Percentiles rank a stretch among this genome's conserved stretches.
Conservation (phyloP, 2,113 vertebrate genomes). For the Brevimyrus niger region DNA sequence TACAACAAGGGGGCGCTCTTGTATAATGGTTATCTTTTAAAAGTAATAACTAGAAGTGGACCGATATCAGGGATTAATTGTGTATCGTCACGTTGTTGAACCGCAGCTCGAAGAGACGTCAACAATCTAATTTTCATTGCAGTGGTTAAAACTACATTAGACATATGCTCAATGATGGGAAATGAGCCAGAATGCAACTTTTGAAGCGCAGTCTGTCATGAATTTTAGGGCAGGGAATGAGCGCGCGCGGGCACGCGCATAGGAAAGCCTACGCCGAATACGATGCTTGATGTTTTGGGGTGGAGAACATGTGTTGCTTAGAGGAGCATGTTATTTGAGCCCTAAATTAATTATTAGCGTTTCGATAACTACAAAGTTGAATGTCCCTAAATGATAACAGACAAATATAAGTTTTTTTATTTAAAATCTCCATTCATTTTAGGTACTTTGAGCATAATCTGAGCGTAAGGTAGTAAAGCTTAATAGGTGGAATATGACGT, state of each 20-base stretch:
- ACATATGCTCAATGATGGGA: not conserved
- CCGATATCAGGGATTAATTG: not conserved
- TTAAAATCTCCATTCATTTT: not conserved
- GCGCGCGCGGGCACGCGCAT: not conserved
- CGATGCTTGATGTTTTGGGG: not conserved
- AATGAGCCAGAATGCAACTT: not conserved
- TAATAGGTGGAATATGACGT: not conserved
- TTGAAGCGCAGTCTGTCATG: not conserved
- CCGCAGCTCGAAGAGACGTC: not conserved
- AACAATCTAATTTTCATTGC: not conserved
- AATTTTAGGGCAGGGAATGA: not conserved
- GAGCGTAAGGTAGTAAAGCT: not conserved
- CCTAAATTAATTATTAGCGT: not conserved
- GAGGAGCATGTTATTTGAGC: not conserved
- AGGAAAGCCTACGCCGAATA: not conserved
- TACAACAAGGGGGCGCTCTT: constrained; percentile 25
- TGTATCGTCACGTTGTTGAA: constrained; percentile 6
- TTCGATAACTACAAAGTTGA: not conserved
- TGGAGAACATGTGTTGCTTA: not conserved
- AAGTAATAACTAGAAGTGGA: constrained; percentile 10
- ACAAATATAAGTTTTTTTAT: not conserved
- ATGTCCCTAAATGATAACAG: not conserved
- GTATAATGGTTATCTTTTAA: constrained; percentile 12
- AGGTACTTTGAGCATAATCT: not conserved
- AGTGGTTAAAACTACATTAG: not conserved